phyloP scores from a whole-genome alignment of 2,797 vertebrate genomes.

The Percopsis omiscomaycus region DNA sequence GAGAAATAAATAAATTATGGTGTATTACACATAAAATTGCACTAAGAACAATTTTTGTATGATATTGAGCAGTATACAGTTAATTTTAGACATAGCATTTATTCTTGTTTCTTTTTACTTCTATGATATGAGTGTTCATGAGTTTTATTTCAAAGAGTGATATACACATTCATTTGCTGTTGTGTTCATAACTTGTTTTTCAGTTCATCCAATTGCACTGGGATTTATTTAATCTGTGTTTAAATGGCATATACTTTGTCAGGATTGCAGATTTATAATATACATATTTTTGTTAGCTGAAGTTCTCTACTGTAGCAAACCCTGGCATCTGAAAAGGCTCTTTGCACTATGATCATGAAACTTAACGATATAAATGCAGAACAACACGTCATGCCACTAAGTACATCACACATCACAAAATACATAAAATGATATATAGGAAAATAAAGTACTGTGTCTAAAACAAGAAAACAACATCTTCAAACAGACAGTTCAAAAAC shows the following conservation, averaged over 20 bases:
- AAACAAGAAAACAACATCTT: too few species aligned
- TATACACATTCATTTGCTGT: slow-evolving; percentile 63
- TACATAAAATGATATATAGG: too few species aligned
- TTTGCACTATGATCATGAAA: slow-evolving; percentile 27
- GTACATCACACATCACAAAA: too few species aligned
- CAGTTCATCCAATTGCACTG: slow-evolving; percentile 76
- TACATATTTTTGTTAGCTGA: slow-evolving; percentile 60
- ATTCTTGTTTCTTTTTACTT: slow-evolving; percentile 63
- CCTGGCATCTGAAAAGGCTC: slow-evolving; percentile 51
- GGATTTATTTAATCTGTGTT: slow-evolving; percentile 72
- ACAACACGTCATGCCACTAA: background rate
- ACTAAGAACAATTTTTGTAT: slow-evolving; percentile 71
- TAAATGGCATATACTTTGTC: slow-evolving; percentile 61
- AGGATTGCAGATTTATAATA: slow-evolving; percentile 58
- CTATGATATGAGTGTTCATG: slow-evolving; percentile 62
- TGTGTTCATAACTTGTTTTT: slow-evolving; percentile 67
- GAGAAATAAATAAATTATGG: slow-evolving; percentile 45
- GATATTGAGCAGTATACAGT: slow-evolving; percentile 60
- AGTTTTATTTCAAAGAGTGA: slow-evolving; percentile 63
- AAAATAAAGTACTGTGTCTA: too few species aligned
- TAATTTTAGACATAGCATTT: slow-evolving; percentile 65
- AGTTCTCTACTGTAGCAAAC: slow-evolving; percentile 55
- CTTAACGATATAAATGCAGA: background rate
- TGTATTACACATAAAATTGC: slow-evolving; percentile 73
- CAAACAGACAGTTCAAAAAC: too few species aligned